Conservation (phyloP, 2,113 vertebrate species). For the Microtus ochrogaster region DNA sequence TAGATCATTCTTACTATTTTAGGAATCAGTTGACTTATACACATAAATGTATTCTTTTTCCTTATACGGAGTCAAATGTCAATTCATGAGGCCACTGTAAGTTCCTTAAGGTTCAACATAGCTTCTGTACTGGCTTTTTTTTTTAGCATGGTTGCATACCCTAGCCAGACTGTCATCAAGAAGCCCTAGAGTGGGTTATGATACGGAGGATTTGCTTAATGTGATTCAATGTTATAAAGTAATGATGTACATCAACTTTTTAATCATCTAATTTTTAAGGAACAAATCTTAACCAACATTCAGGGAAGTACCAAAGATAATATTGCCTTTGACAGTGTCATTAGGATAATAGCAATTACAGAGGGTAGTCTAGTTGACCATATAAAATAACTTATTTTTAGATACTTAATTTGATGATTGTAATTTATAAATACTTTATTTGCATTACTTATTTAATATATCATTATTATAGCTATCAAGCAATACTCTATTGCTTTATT, state of each 20-base stretch:
- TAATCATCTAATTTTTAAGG: too few relatives aligned
- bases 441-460: too few relatives aligned
- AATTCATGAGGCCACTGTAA: too few relatives aligned
- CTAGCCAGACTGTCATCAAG: too few relatives aligned
- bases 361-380: too few relatives aligned
- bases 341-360: too few relatives aligned
- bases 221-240: neutral
- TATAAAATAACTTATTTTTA: too few relatives aligned
- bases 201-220: neutral
- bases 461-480: too few relatives aligned
- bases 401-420: too few relatives aligned
- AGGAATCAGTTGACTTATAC: neutral
- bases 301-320: neutral
- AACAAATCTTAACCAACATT: neutral
- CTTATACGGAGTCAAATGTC: neutral
- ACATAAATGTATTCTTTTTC: neutral
- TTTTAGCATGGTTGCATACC: neutral
- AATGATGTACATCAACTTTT: neutral
- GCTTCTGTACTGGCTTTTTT: neutral
- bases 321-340: too few relatives aligned
- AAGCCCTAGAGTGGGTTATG: neutral
- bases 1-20: neutral
- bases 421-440: too few relatives aligned
- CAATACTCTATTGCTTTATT: too few relatives aligned
- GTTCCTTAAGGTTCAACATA: neutral